Evolutionary conservation across 1,140 invertebrate genomes (phyloP).

Genomic region (Heliconius himera): DNA sequence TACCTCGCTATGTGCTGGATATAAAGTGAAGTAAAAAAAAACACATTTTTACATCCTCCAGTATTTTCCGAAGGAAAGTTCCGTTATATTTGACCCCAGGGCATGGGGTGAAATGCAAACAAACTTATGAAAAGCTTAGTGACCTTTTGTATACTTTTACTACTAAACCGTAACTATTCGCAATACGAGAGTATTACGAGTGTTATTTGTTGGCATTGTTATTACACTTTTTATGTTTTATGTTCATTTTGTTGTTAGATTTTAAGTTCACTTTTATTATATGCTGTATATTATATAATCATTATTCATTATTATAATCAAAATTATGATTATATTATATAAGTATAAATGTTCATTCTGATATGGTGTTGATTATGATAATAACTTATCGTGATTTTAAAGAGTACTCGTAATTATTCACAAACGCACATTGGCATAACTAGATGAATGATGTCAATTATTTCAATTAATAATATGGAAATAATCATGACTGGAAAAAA

Average conservation of each 20-base stretch:
- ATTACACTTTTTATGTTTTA: not conserved
- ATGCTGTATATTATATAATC: not conserved
- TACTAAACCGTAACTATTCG: conserved; percentile 1
- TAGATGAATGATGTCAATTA: too few species aligned
- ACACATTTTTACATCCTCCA: not conserved
- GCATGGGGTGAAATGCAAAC: conserved; percentile 3
- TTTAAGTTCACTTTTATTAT: not conserved
- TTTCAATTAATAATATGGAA: too few species aligned
- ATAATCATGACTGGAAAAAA: too few species aligned
- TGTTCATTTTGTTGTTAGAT: not conserved
- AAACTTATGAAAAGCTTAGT: conserved; percentile 6
- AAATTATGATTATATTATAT: not conserved
- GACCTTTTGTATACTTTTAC: conserved; percentile 3
- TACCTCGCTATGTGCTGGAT: not conserved
- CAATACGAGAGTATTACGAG: not conserved
- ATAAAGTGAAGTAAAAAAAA: not conserved
- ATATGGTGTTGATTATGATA: too few species aligned
- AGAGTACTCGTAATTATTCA: too few species aligned
- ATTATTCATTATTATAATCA: not conserved
- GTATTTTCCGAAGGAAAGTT: not conserved
- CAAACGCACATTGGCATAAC: too few species aligned
- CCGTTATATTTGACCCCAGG: not conserved
- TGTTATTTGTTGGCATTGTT: not conserved
- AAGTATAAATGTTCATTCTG: too few species aligned
- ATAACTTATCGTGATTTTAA: too few species aligned